A percentile compares a stretch with the other conserved stretches of the same genome.
Evolutionary conservation across 2,888 invertebrate species (phyloP).

Genomic region (Pandemis heparana): DNA sequence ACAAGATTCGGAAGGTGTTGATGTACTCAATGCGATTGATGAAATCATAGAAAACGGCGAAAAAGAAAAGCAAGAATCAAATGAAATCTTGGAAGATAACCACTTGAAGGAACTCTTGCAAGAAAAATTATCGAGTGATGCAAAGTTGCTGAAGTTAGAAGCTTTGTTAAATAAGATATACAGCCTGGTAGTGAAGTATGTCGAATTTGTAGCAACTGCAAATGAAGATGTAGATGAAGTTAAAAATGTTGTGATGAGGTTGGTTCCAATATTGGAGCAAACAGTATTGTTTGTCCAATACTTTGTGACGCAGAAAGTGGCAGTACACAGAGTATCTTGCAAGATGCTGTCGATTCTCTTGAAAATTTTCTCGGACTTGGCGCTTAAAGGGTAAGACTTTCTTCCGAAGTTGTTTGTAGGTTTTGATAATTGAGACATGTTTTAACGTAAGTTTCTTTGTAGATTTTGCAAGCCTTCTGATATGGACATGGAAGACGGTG

Average conservation of each 20-base stretch:
- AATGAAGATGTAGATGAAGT: constrained; percentile 56
- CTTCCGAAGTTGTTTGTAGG: background rate
- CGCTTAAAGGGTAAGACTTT: constrained; percentile 86
- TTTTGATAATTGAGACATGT: background rate
- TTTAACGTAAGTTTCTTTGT: constrained; percentile 48
- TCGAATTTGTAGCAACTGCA: constrained; percentile 68
- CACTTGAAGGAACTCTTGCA: constrained; percentile 89
- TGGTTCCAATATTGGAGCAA: constrained; percentile 91
- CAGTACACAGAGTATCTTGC: constrained; percentile 91
- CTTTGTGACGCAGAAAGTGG: constrained; percentile 91
- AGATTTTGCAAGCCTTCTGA: constrained; percentile 98
- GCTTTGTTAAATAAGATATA: constrained; percentile 71
- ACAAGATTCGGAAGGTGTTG: constrained; percentile 57
- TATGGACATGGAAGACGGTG: constrained; percentile 90
- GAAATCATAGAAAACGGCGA: constrained; percentile 69
- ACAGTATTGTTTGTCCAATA: constrained; percentile 91
- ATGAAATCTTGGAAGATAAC: constrained; percentile 85
- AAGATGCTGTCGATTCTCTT: constrained; percentile 94
- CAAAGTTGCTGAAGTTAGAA: constrained; percentile 86
- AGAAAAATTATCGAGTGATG: constrained; percentile 87
- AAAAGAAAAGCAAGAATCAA: constrained; percentile 71
- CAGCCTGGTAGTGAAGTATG: constrained; percentile 70
- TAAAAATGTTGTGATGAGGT: constrained; percentile 72
- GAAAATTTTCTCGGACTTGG: constrained; percentile 93
- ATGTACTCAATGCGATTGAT: constrained; percentile 70